Percentiles rank a stretch among this genome's conserved stretches.
Conservation (phyloP, 2,113 vertebrate species). For the Cichladusa arquata region DNA sequence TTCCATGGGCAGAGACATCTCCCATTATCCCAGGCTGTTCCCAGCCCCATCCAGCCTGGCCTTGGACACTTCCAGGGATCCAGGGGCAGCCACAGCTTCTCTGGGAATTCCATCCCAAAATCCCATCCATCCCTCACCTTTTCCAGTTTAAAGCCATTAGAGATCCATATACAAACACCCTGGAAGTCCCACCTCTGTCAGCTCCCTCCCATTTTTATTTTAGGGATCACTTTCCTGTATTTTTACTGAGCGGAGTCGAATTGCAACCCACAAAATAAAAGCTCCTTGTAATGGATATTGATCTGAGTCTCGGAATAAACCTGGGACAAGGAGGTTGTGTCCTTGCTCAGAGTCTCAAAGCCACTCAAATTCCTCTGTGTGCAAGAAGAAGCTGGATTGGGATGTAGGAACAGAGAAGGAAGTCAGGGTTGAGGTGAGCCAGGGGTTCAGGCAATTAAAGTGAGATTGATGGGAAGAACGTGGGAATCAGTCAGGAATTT, state of each 20-base stretch:
- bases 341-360: neutral
- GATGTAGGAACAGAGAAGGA: neutral
- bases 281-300: neutral
- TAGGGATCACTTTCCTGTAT: fast-evolving
- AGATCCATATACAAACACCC: fast-evolving
- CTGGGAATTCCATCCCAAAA: neutral
- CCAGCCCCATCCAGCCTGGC: neutral
- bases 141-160: neutral
- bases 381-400: neutral
- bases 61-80: neutral
- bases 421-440: too few species aligned
- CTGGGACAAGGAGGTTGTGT: neutral
- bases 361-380: neutral
- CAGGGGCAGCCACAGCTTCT: neutral
- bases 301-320: neutral
- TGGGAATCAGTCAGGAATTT: neutral
- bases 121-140: neutral
- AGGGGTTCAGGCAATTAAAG: neutral
- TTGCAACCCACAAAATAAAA: neutral
- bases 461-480: fast-evolving
- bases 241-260: neutral
- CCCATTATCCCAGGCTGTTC: neutral
- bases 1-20: neutral
- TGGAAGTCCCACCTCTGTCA: neutral
- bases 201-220: neutral